Evolutionary conservation across 2,888 invertebrate species (phyloP), one percentile per base, ranked within the genome.

Genomic region (Eupithecia abbreviata): DNA sequence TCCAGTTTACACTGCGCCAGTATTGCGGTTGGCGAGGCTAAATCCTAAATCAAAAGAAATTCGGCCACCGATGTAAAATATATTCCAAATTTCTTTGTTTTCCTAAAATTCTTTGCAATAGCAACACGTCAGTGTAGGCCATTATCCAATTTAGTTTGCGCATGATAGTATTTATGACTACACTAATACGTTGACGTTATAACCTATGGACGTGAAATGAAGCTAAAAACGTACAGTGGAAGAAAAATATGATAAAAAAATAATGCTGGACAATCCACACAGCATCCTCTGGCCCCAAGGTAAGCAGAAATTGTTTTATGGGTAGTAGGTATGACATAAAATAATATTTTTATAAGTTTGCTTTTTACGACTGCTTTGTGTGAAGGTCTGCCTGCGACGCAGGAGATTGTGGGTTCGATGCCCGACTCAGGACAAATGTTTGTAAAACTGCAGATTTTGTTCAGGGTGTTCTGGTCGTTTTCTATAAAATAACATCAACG

Each of bases 71-170:
- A 68, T 66, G 66, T 66, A 66, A 69, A 69, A 47, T 47, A 47
- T 45, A 12, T 62, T 62, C 30, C 62, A 42, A n/a, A n/a, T 45
- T 69, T 69, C 69, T 69, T 69, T 69, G 69, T 69, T 47, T 69
- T 12, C n/a, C 47, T 3, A 45, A 76, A 76, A 66, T 78, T 78
- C 78, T 75, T 77, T 76, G 69, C 78, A 75, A 71, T 71, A 41
- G 68, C 41, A 73, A 70, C 71, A 71, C 74, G 76, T 79, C 78
- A 68, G 79, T 77, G 65, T 79, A 77, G 77, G 76, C 80, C 75
- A 82, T 82, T 81, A 81, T 80, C 74, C 81, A 78, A 82, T 81
- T 81, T 78, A 72, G 75, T 78, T 78, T 74, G 78, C 78, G 78
- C 78, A 78, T 76, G 73, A 76, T 76, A 79, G 75, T 76, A 77